Conservation (phyloP, 2,797 vertebrate species). For the Pseudomugil tenellus region DNA sequence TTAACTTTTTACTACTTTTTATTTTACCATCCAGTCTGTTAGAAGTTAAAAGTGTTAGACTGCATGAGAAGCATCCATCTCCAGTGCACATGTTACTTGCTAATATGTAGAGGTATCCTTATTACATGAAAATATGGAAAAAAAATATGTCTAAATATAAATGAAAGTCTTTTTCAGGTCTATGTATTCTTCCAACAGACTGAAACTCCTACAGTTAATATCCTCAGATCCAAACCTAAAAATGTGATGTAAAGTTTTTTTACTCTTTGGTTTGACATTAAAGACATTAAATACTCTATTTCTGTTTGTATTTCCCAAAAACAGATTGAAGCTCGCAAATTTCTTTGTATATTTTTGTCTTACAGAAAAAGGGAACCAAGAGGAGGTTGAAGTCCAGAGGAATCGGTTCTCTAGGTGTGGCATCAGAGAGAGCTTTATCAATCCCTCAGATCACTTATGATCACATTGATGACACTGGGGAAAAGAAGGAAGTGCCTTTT, state of each 20-base stretch:
- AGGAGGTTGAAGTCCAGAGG: constrained; percentile 83
- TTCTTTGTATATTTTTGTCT: no score
- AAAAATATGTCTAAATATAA: no score
- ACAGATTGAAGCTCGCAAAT: no score
- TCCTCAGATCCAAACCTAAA: not conserved
- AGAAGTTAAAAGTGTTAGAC: constrained; percentile 1
- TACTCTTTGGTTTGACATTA: not conserved
- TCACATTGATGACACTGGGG: constrained; percentile 79
- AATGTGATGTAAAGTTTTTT: not conserved
- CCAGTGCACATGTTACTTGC: not conserved
- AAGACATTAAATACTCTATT: no score
- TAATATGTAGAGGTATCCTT: not conserved
- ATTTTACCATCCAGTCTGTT: not conserved
- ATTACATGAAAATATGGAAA: not conserved
- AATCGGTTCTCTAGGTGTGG: constrained; percentile 76
- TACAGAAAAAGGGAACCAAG: constrained; percentile 85
- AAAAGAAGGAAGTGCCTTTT: constrained; percentile 82
- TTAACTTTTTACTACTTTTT: not conserved
- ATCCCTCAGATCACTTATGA: constrained; percentile 89
- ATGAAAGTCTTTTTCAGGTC: not conserved
- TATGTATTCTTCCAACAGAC: not conserved
- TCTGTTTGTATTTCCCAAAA: no score
- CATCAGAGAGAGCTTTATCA: constrained; percentile 79
- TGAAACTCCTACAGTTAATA: not conserved
- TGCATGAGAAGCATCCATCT: not conserved